Evolutionary conservation across 2,888 invertebrate species (phyloP).

Genomic region (Bimastos eiseni): DNA sequence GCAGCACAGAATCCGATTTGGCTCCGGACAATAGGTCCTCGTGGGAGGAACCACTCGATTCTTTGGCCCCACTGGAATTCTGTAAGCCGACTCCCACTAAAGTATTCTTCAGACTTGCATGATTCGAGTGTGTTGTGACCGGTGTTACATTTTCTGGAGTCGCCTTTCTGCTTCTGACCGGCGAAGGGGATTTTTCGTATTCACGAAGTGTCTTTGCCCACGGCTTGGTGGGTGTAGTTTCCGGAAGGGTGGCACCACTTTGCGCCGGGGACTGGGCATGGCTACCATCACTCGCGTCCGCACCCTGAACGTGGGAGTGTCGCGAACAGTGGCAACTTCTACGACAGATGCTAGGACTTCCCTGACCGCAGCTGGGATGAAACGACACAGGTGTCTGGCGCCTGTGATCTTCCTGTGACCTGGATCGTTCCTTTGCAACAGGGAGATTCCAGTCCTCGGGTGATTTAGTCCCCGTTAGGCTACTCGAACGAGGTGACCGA

Average conservation of each 20-base stretch:
- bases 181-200: constrained; percentile 34
- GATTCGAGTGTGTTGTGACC: not conserved
- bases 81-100: not conserved
- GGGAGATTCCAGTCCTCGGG: not conserved
- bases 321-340: not conserved
- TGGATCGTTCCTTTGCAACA: not conserved
- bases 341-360: not conserved
- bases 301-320: not conserved
- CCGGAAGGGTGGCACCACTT: not conserved
- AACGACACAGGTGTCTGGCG: not conserved
- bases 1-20: constrained; percentile 27
- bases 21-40: not conserved
- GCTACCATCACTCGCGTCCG: not conserved
- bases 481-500: not conserved
- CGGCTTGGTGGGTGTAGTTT: constrained; percentile 21
- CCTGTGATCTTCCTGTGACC: constrained; percentile 1
- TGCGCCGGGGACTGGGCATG: not conserved
- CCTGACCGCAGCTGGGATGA: not conserved
- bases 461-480: not conserved
- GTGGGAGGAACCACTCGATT: not conserved
- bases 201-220: constrained; percentile 31
- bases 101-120: not conserved
- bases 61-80: not conserved
- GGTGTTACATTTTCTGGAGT: constrained; percentile 20
- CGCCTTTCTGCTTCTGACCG: constrained; percentile 27